Conservation (phyloP, 2,113 vertebrate genomes). For the Hydrochoerus hydrochaeris region DNA sequence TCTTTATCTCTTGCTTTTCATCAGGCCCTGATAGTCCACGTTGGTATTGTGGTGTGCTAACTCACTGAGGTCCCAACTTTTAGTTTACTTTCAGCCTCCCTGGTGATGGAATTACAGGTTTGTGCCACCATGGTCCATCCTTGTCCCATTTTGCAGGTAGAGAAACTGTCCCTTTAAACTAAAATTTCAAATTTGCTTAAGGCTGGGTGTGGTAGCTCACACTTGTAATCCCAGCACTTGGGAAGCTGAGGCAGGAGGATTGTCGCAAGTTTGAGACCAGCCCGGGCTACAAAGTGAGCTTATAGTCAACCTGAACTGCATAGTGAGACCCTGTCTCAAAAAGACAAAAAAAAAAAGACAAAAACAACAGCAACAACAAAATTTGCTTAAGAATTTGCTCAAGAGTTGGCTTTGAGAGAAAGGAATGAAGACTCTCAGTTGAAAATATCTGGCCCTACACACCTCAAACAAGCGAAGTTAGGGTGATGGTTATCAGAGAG, state of each 20-base stretch:
- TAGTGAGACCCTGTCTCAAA: no score
- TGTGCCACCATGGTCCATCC: not conserved
- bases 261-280: no score
- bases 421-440: not conserved
- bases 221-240: no score
- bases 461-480: not conserved
- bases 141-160: not conserved
- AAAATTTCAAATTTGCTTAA: conserved; percentile 34
- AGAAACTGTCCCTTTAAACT: conserved; percentile 8
- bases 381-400: not conserved
- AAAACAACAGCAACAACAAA: no score
- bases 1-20: not conserved
- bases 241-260: no score
- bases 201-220: no score
- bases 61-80: not conserved
- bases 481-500: not conserved
- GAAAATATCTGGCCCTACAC: not conserved
- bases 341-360: no score
- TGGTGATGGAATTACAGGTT: not conserved
- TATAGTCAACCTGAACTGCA: no score
- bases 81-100: not conserved
- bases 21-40: not conserved
- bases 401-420: conserved; percentile 17
- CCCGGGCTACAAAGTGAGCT: no score
- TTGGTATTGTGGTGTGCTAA: not conserved